Conservation (phyloP, 2,888 invertebrate genomes). For the Watsonalla binaria region DNA sequence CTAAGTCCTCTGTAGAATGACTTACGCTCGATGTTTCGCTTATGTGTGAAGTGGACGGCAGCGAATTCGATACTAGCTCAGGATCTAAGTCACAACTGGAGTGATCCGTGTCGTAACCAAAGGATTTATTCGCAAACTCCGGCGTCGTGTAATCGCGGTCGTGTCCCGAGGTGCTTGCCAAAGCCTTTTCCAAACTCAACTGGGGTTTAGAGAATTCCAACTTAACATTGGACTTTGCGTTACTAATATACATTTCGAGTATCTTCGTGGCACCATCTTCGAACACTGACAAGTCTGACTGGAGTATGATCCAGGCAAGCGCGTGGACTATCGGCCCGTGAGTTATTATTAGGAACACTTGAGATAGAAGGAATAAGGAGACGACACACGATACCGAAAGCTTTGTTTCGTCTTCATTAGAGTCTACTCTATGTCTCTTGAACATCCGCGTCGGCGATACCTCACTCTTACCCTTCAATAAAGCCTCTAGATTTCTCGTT, state of each 20-base stretch:
- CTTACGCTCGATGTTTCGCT: conserved; percentile 71
- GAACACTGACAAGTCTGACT: conserved; percentile 86
- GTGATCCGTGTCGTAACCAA: conserved; percentile 68
- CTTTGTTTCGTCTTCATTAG: conserved; percentile 76
- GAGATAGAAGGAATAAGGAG: conserved; percentile 92
- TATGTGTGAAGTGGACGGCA: conserved; percentile 75
- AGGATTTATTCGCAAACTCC: conserved; percentile 58
- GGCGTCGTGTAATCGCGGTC: conserved; percentile 71
- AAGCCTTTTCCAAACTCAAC: conserved; percentile 86
- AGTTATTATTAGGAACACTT: conserved; percentile 96
- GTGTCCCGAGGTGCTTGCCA: conserved; percentile 71
- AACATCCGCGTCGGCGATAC: conserved; percentile 64
- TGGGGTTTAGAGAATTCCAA: conserved; percentile 84
- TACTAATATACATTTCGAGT: conserved; percentile 81
- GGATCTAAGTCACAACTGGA: conserved; percentile 74
- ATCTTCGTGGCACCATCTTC: conserved; percentile 84
- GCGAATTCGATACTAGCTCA: conserved; percentile 67
- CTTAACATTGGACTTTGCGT: conserved; percentile 76
- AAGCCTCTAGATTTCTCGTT: conserved; percentile 81
- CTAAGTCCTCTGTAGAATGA: conserved; percentile 69
- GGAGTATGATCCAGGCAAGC: conserved; percentile 93
- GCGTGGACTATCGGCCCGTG: conserved; percentile 94
- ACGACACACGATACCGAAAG: conserved; percentile 93
- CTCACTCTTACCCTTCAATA: conserved; percentile 77
- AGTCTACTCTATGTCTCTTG: conserved; percentile 55